Evolutionary conservation across 2,888 invertebrate genomes (phyloP), one percentile per base, ranked within the genome.

Genomic region (Hirtodrosophila confusa): DNA sequence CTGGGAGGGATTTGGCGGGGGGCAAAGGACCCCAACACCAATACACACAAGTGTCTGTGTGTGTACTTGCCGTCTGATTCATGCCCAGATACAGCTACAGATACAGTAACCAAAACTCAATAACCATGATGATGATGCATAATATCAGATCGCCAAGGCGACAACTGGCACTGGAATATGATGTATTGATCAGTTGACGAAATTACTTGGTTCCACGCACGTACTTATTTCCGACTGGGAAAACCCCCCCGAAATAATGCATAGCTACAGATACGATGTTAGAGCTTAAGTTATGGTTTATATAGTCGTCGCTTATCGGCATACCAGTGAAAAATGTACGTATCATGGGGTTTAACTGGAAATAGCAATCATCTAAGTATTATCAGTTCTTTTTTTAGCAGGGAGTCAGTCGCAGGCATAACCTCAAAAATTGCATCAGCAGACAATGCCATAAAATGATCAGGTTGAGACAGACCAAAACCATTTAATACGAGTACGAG

Each of bases 41-140:
- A 41, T 10, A 29, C 39, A 29, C 58, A 31, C 23, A 43, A 27
- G 10, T 12, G 48, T 27, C 51, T 37, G 29, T 50, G 37, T 41
- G 27, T 47, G 39, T 62, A 55, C 48, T 54, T 54, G 56, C 39
- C 23, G 56, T 66, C 62, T 86, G 80, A 82, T 65, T 82, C 82
- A 87, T 67, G 24, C 55, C 8, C 49, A 63, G 68, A 66, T 72
- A 72, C 37, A 50, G 54, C 50, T 45, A 66, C 53, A 55, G 11
- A 9, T 43, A 43, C 37, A 41, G n/a, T 23, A 45, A 40, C 17
- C 44, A 50, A 87, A 85, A 74, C 65, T 48, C 65, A 74, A 63
- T 87, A 67, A 64, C 63, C 80, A 85, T 82, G 71, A 69, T 85
- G 80, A 87, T 87, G 69, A 85, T 85, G 80, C 87, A 80, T 61